Base-by-base conservation (phyloP, 53 echinoderm and acorn worm species). In the Actinopyga echinites region DNA sequence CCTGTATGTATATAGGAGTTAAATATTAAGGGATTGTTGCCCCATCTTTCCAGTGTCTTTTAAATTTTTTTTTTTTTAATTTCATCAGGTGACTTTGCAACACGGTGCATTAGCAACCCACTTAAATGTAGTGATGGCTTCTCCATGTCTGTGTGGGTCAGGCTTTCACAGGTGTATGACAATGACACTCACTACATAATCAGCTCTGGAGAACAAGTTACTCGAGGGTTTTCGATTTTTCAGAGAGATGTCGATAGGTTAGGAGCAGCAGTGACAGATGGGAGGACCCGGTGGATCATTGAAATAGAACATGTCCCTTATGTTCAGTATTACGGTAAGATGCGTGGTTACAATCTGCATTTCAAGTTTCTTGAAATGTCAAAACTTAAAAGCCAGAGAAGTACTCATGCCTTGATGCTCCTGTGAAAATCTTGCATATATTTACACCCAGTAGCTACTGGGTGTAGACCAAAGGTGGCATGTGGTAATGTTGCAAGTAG, bases 211-310 rank as follows among this genome's bases (percentile, higher is more conserved):
- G 93, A 93, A 74, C 93, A 93, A 67, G 89, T 86, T 44, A 88
- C 83, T 33, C 82, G 90, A 3, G 93, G 93, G 0, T 91, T 89
- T 65, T 93, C 93, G n/a, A 86, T 93, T 66, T 93, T 28, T 57
- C 93, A 90, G 65, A 64, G 95, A 24, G 95, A 90, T 12, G 90
- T 85, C 4, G 89, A 92, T 78, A 79, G 82, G 71, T 86, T 95
- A 5, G 95, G 95, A 52, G 95, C 95, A 30, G 95, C 95, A 64
- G 86, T 95, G 55, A 90, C 95, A 15, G 90, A 95, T 57, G 95
- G 95, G 17, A 65, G 63, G 33, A 75, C 63, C 5, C 85, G 95
- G 56, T 95, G 95, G 95, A 85, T 95, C 31, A 80, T 88, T 10
- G 95, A 95, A 55, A 67, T 90, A 4, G 83, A 80, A 11, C 80